Percentiles rank a stretch among this genome's conserved stretches.
Conservation (phyloP, 2,888 invertebrate genomes). For the Eulithis prunata region DNA sequence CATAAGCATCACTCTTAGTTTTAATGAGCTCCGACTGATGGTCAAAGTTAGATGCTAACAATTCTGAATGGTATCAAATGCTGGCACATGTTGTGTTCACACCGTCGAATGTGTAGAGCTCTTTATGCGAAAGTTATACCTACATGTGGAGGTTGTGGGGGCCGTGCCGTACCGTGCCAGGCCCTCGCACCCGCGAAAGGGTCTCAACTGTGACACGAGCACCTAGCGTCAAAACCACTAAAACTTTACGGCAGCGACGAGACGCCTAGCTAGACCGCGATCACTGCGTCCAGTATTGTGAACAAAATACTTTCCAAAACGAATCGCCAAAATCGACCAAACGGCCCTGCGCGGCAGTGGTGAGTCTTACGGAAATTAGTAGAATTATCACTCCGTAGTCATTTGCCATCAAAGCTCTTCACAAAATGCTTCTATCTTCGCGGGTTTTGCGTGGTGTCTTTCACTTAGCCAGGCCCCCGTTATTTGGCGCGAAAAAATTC, state of each 20-base stretch:
- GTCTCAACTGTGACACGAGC: constrained; percentile 76
- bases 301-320: constrained; percentile 57
- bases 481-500: constrained; percentile 2
- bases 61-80: constrained; percentile 15
- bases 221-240: constrained; percentile 78
- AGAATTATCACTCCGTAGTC: not conserved
- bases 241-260: constrained; percentile 65
- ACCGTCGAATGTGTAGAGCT: constrained; percentile 56
- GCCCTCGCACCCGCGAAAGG: constrained; percentile 67
- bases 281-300: constrained; percentile 41
- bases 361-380: constrained; percentile 42
- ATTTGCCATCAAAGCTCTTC: constrained; percentile 10
- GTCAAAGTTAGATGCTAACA: constrained; percentile 24
- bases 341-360: constrained; percentile 56
- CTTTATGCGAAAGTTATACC: constrained; percentile 64
- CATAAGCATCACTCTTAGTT: not conserved
- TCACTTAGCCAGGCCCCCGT: constrained; percentile 9
- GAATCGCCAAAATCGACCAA: constrained; percentile 51
- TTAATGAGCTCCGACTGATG: constrained; percentile 16
- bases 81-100: constrained; percentile 20
- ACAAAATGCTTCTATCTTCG: constrained; percentile 1
- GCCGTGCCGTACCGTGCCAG: constrained; percentile 81
- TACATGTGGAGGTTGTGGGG: constrained; percentile 73
- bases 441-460: constrained; percentile 11
- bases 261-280: constrained; percentile 52